phyloP scores from a whole-genome alignment of 2,888 invertebrate species.

The Callimorpha dominula region DNA sequence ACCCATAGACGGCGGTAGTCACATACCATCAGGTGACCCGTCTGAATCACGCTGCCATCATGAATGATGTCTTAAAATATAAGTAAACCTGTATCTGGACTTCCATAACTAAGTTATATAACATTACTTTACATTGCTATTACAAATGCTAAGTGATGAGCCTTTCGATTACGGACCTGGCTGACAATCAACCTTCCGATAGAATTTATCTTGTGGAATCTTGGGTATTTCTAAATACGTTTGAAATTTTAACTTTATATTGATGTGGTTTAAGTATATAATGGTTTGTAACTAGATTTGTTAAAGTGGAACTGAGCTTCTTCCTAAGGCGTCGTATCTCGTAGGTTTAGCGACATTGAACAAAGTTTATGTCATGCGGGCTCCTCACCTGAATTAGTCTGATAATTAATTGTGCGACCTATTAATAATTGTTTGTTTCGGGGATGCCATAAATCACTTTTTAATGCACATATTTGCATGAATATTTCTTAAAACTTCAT shows the following conservation, averaged over 20 bases:
- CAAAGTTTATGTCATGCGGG: slow-evolving; percentile 1
- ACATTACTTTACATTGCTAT: background rate
- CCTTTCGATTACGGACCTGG: background rate
- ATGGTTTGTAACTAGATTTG: background rate
- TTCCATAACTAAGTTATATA: background rate
- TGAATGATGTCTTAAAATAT: too few species aligned
- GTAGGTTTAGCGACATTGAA: background rate
- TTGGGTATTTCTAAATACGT: background rate
- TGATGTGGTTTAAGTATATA: background rate
- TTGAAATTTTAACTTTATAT: background rate
- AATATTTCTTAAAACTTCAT: too few species aligned
- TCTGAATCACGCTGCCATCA: too few species aligned
- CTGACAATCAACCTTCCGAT: background rate
- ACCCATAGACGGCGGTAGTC: too few species aligned
- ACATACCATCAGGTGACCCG: too few species aligned
- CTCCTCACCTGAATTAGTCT: background rate
- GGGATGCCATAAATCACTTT: too few species aligned
- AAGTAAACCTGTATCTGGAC: background rate
- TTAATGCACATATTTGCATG: too few species aligned
- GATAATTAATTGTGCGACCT: background rate
- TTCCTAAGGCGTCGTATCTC: background rate
- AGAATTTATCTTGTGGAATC: background rate
- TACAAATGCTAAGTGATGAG: background rate
- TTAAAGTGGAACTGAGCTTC: background rate
- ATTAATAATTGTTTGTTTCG: background rate